Evolutionary conservation across 2,113 vertebrate genomes (phyloP), one percentile per base, ranked within the genome.

Genomic region (Pachycephala philippinensis): DNA sequence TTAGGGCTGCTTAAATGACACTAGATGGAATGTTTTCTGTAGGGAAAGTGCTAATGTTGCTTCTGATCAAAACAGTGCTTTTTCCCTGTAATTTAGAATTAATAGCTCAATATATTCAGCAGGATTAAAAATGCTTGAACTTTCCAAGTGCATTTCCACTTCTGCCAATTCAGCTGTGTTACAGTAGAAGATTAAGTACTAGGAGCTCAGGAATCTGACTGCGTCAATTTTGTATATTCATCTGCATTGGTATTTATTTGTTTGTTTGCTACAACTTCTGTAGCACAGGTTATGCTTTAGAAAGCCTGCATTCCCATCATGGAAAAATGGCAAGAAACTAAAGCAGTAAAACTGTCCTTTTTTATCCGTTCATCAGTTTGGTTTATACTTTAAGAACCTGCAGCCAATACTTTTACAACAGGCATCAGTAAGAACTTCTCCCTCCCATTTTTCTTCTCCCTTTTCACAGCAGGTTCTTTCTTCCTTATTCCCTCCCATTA

Each of bases 91-190:
- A 84, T 71, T 92, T 91, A 82, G 90, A 50, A 96, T 89, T 82
- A 95, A 97, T 84, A 95, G 40, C 23, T 87, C 54, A 60, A 61
- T 84, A 76, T 42, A 66, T 87, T n/a, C 27, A 87, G 64, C 30
- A 63, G 81, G 79, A 93, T 95, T 75, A 79, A 77, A 96, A 95
- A 93, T 82, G 85, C 19, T 95, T 95, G 82, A 92, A 66, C 65
- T 93, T 78, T 90, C 60, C 63, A 89, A 93, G 96, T 87, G 23
- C 12, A 70, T 84, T 95, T 86, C 18, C 66, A 80, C 69, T 93
- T 89, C 83, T 95, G 88, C 63, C 89, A 95, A 68, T 66, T 94
- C 45, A 95, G 30, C 72, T 96, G 18, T 59, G 18, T 87, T 93
- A 85, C 40, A 47, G 47, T 15, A 76, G 45, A 94, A 95, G 57